Evolutionary conservation across 2,888 invertebrate genomes (phyloP).

Genomic region (Hylaea fasciaria): DNA sequence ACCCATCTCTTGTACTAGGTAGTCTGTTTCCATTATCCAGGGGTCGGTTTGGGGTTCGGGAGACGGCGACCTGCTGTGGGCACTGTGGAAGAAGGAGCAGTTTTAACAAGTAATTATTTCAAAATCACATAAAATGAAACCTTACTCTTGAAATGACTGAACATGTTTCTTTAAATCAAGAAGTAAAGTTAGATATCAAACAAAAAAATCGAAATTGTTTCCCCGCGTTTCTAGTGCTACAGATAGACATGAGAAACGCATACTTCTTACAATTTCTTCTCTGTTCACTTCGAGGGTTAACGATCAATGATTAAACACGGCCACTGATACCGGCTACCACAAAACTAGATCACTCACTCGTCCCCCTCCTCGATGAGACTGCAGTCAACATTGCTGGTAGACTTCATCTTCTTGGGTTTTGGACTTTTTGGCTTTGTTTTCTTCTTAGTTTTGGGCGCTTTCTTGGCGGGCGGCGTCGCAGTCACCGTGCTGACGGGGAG

Average conservation of each 20-base stretch:
- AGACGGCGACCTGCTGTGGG: constrained; percentile 67
- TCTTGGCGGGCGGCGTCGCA: constrained; percentile 60
- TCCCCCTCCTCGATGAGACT: constrained; percentile 62
- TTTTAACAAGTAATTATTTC: background rate
- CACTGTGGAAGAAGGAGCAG: constrained; percentile 46
- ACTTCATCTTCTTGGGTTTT: constrained; percentile 65
- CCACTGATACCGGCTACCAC: no score
- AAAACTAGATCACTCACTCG: constrained; percentile 58
- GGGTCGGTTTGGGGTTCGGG: constrained; percentile 57
- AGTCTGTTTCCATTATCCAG: constrained; percentile 77
- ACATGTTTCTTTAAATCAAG: no score
- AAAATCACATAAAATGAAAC: no score
- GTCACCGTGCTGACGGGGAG: constrained; percentile 75
- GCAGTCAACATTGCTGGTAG: constrained; percentile 58
- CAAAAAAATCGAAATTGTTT: no score
- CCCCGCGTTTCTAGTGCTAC: no score
- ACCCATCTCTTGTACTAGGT: constrained; percentile 49
- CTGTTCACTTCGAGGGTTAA: no score
- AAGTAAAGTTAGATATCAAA: no score
- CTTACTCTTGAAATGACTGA: no score
- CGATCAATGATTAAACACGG: no score
- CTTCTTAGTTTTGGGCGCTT: constrained; percentile 59
- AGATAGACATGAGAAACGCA: no score
- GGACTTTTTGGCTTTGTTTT: constrained; percentile 63
- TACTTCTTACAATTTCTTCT: no score